Evolutionary conservation across 2,888 invertebrate species (phyloP), one percentile per base, ranked within the genome.

Genomic region (Lagria hirta): DNA sequence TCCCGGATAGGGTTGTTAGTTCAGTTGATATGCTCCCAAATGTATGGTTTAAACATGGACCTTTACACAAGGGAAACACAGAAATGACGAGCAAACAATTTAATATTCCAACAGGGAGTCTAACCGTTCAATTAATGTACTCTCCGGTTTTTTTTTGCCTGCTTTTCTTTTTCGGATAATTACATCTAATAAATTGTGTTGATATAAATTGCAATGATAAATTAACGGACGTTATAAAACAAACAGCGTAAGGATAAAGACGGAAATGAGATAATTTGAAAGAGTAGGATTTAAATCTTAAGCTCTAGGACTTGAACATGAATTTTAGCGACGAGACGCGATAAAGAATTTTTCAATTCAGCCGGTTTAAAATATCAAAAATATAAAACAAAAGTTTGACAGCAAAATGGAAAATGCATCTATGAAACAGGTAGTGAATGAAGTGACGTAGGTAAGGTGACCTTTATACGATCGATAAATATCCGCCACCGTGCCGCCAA

Each of bases 381-480:
- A n/a, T n/a, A n/a, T n/a, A n/a, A n/a, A n/a, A n/a, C n/a, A n/a
- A n/a, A n/a, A n/a, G n/a, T n/a, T n/a, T n/a, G n/a, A n/a, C n/a
- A n/a, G n/a, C n/a, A n/a, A n/a, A n/a, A n/a, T n/a, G n/a, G n/a
- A n/a, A n/a, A n/a, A n/a, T n/a, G 18, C 33, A 45, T 44, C 48
- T 48, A 44, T 49, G 35, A 36, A 38, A 35, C 55, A 55, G 57
- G 55, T 50, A 51, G 54, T 60, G 60, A 60, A 61, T 61, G 61
- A 51, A 49, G 44, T 61, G 61, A 61, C 61, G 61, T 56, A 50
- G 49, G 41, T 50, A 58, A 60, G 60, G 61, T 61, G 61, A 61
- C 61, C 61, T 59, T 52, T 55, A 10, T 24, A 26, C 29, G 54
- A 61, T 61, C 61, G 60, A 61, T 61, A 58, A 46, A 42, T 41